Evolutionary conservation across 2,797 vertebrate genomes (phyloP).

Genomic region (Rousettus madagascariensis): DNA sequence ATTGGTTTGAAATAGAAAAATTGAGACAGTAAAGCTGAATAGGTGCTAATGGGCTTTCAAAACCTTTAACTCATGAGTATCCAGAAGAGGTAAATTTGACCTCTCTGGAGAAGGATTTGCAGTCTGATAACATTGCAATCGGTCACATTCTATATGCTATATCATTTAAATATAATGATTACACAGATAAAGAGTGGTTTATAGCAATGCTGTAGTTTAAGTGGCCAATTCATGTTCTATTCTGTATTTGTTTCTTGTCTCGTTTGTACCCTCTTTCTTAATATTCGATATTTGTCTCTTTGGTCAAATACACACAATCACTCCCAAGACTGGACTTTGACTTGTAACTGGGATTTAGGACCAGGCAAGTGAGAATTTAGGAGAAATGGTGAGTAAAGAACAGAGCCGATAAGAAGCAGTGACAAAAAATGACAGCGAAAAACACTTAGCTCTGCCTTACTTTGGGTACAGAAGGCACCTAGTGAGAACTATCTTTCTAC

Average conservation of each 20-base stretch:
- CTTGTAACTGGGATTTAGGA: neutral
- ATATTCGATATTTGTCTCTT: neutral
- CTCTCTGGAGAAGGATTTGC: neutral
- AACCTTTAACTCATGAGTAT: neutral
- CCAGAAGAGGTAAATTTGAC: neutral
- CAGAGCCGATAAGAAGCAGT: neutral
- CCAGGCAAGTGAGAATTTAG: neutral
- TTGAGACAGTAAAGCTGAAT: neutral
- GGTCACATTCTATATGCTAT: neutral
- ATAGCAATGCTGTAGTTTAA: neutral
- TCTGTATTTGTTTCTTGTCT: neutral
- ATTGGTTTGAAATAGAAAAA: slow-evolving; percentile 36
- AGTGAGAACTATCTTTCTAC: neutral
- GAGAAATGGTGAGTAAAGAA: neutral
- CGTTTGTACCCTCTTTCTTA: fast-evolving
- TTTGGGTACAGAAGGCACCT: neutral
- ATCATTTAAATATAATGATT: neutral
- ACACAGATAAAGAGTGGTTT: neutral
- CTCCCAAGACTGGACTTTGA: neutral
- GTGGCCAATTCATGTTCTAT: neutral
- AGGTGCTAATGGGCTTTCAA: neutral
- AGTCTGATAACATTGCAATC: neutral
- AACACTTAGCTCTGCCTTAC: neutral
- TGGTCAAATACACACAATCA: neutral
- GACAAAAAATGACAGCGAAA: neutral